Base-by-base conservation (phyloP, 2,888 invertebrate genomes). In the Plagodis dolabraria region DNA sequence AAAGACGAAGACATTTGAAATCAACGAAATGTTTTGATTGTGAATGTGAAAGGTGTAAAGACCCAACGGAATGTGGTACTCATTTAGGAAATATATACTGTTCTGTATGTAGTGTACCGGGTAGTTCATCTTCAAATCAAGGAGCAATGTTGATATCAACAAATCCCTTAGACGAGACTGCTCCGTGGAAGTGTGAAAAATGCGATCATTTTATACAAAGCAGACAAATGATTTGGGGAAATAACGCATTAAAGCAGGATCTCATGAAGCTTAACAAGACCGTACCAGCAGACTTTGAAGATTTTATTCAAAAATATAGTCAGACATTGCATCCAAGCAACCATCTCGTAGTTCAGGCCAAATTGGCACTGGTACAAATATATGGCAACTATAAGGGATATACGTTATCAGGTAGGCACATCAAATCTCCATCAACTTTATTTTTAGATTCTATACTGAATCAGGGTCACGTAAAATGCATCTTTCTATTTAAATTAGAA, bases 11-110 rank as follows among this genome's bases (percentile, higher is more conserved):
- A 68, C 94, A 95, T 80, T 83, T 96, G 5, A 90, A 87, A 68
- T 89, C 87, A 53, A 89, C 91, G 2, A 96, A 96, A 83, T 95
- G 95, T 77, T 96, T 96, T 68, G 93, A 94, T 51, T 96, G 96
- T 72, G 84, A 84, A 44, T 96, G 96, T 69, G 82, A 86, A 0
- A 89, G 96, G 61, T 96, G 96, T 72, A 82, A 78, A 35, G 96
- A 96, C 84, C 94, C 95, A 5, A 95, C 95, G 0, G 96, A 96
- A 79, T 81, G 96, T 47, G 94, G 94, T 7, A 95, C 94, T 10
- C 92, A 94, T 81, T 79, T 94, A 12, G 95, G 95, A 0, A 94
- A 95, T 0, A 94, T 95, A 48, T 92, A 93, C 57, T 96, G 96
- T 72, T 92, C 93, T n/a, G 85, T 93, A 64, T 95, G 95, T 73